Evolutionary conservation across 2,888 invertebrate genomes (phyloP).

Genomic region (Orchesellides sinensis): DNA sequence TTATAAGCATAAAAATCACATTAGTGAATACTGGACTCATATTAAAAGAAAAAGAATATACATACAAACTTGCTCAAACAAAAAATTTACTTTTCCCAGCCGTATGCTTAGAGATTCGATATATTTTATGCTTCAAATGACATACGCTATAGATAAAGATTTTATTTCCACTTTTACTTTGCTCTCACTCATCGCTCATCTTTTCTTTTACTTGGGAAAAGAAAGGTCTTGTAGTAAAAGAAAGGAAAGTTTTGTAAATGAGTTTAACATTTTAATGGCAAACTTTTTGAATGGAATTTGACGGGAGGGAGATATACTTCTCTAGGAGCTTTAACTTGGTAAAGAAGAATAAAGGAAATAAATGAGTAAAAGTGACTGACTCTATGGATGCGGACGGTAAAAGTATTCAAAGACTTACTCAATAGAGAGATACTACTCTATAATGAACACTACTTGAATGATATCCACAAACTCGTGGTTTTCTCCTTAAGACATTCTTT

Average conservation of each 20-base stretch:
- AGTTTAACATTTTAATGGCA: conserved; percentile 60
- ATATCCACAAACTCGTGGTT: no score
- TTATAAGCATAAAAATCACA: conserved; percentile 41
- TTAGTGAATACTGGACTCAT: no score
- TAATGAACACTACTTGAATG: no score
- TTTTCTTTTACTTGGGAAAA: not conserved
- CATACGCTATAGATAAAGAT: no score
- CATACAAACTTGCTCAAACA: not conserved
- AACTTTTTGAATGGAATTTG: conserved; percentile 64
- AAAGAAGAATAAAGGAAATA: conserved; percentile 22
- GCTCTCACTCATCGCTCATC: not conserved
- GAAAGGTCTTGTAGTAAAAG: not conserved
- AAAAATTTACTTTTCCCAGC: not conserved
- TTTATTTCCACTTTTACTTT: not conserved
- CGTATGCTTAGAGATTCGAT: not conserved
- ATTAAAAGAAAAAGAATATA: conserved; percentile 1
- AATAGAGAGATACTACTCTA: not conserved
- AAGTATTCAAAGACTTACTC: not conserved
- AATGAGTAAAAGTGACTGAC: conserved; percentile 32
- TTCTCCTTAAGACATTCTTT: no score
- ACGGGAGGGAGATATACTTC: conserved; percentile 48
- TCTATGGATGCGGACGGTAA: not conserved
- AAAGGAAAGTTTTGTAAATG: conserved; percentile 49
- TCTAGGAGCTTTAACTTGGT: not conserved
- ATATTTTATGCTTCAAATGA: no score